A percentile compares a stretch with the other conserved stretches of the same genome.
Conservation (phyloP, 2,888 invertebrate genomes). For the Steinernema hermaphroditum region DNA sequence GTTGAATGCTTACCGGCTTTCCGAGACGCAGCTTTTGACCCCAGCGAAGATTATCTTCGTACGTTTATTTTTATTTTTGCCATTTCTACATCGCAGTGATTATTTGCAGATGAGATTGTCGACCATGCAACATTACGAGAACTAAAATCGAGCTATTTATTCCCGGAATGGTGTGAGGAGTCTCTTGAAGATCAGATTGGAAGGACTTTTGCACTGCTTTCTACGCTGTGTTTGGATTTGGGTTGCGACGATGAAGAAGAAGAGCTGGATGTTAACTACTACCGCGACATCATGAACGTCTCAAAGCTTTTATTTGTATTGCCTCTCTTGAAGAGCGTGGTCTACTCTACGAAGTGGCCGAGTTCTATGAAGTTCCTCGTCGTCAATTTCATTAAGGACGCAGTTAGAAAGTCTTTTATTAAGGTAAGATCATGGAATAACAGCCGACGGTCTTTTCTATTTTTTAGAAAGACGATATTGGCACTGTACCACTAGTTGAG, state of each 20-base stretch:
- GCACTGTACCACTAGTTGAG: not conserved
- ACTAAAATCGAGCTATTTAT: constrained; percentile 47
- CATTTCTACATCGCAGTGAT: constrained; percentile 1
- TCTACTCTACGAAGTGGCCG: not conserved
- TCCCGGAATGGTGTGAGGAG: constrained; percentile 50
- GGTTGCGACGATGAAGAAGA: constrained; percentile 38
- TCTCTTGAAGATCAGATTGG: constrained; percentile 49
- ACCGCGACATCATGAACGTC: constrained; percentile 40
- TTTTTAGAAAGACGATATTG: constrained; percentile 7
- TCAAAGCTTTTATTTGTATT: constrained; percentile 46
- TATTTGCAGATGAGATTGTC: constrained; percentile 51
- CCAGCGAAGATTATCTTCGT: constrained; percentile 57
- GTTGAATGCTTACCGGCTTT: constrained; percentile 54
- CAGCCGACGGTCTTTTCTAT: too few relatives aligned
- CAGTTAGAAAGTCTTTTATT: not conserved
- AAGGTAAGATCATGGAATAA: not conserved
- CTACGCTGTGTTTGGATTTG: constrained; percentile 39
- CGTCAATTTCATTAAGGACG: constrained; percentile 12
- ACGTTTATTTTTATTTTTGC: constrained; percentile 20
- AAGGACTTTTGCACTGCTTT: constrained; percentile 50
- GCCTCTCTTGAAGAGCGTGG: constrained; percentile 34
- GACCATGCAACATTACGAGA: constrained; percentile 54
- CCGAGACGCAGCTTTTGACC: constrained; percentile 59
- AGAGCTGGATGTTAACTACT: constrained; percentile 37
- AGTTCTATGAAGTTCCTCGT: not conserved